Evolutionary conservation across 1,140 invertebrate species (phyloP).

Genomic region (Lepidurus apus): DNA sequence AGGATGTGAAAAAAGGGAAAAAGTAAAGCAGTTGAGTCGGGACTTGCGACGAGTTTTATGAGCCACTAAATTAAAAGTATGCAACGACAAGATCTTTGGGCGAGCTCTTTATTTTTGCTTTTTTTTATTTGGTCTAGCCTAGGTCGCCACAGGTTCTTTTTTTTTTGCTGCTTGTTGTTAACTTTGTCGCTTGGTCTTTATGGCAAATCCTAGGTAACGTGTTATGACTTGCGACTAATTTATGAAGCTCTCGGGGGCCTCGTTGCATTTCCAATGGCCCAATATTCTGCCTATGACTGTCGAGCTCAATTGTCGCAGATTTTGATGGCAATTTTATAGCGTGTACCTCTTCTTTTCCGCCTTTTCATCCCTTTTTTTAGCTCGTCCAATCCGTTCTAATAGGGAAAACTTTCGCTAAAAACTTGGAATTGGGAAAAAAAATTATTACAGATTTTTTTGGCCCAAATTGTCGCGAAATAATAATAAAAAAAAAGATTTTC

Average conservation of each 20-base stretch:
- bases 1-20: background rate
- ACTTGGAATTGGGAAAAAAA: too few species aligned
- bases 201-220: conserved; percentile 9
- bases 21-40: background rate
- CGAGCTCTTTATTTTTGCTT: background rate
- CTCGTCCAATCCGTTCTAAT: too few species aligned
- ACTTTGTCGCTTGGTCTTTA: conserved; percentile 18
- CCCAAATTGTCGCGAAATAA: too few species aligned
- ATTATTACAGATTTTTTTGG: too few species aligned
- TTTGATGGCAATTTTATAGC: conserved; percentile 8
- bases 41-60: conserved; percentile 5
- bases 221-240: conserved; percentile 19
- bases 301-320: conserved; percentile 17
- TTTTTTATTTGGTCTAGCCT: background rate
- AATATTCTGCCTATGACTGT: background rate
- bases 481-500: too few species aligned
- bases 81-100: background rate
- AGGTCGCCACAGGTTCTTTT: background rate
- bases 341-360: background rate
- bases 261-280: background rate
- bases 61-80: conserved; percentile 15
- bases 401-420: too few species aligned
- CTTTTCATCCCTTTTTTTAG: too few species aligned
- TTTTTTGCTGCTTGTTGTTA: background rate
- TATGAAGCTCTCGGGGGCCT: background rate